Evolutionary conservation across 1,140 invertebrate species (phyloP).

Genomic region (Drosophila grimshawi): DNA sequence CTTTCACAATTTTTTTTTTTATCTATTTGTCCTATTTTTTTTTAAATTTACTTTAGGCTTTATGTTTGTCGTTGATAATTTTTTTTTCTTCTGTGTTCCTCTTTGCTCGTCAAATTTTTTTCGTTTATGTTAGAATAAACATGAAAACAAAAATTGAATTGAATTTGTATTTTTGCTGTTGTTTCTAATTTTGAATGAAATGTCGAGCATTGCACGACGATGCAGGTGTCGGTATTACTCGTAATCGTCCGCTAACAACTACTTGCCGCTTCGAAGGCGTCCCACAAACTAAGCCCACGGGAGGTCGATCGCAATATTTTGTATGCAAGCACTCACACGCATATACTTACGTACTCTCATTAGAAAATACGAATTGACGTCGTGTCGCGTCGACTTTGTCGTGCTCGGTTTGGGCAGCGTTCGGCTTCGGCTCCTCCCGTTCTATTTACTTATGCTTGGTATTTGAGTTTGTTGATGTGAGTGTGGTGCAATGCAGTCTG

Average conservation of each 20-base stretch:
- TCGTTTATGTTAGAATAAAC: slow-evolving; percentile 44
- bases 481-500: slow-evolving; percentile 15
- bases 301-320: slow-evolving; percentile 76
- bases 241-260: slow-evolving; percentile 62
- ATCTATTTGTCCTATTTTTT: slow-evolving; percentile 40
- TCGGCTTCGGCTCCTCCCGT: slow-evolving; percentile 62
- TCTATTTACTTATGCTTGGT: slow-evolving; percentile 54
- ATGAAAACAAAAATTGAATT: slow-evolving; percentile 31
- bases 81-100: slow-evolving; percentile 30
- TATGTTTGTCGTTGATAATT: slow-evolving; percentile 39
- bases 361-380: slow-evolving; percentile 26
- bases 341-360: slow-evolving; percentile 42
- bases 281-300: slow-evolving; percentile 81
- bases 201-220: slow-evolving; percentile 29
- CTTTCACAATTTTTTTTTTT: slow-evolving; percentile 39
- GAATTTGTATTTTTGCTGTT: slow-evolving; percentile 10
- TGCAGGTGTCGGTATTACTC: slow-evolving; percentile 26
- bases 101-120: slow-evolving; percentile 39
- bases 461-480: slow-evolving; percentile 14
- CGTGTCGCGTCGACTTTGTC: slow-evolving; percentile 13
- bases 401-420: slow-evolving; percentile 42
- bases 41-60: slow-evolving; percentile 7
- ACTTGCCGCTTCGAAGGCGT: slow-evolving; percentile 76
- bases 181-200: slow-evolving; percentile 59
- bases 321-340: slow-evolving; percentile 39